These are phyloP conservation scores for Hyla sarda DNA, from an alignment of 2,113 vertebrate genomes.

Conservation along the genomic window DNA sequence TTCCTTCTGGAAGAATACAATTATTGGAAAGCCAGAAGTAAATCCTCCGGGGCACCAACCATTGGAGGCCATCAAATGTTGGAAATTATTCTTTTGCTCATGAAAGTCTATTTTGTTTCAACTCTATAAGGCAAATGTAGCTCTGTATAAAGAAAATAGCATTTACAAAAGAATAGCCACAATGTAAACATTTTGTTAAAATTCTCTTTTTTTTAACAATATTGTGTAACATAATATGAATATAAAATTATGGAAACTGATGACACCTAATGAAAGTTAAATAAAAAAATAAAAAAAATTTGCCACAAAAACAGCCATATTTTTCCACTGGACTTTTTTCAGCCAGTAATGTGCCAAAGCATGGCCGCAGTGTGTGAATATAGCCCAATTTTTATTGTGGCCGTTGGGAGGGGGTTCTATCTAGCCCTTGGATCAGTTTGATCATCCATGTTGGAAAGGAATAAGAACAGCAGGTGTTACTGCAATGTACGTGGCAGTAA, in stretches of 20 bases:
- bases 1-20: constrained; percentile 34
- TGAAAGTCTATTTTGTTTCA: constrained; percentile 35
- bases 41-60: constrained; percentile 36
- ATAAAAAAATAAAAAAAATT: no score
- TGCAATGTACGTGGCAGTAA: background rate
- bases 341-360: no score
- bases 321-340: no score
- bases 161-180: background rate
- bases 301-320: no score
- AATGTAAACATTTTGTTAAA: background rate
- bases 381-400: no score
- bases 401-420: background rate
- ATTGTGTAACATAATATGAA: background rate
- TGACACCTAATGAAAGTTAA: background rate
- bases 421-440: background rate
- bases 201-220: background rate
- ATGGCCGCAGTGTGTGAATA: no score
- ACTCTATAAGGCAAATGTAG: constrained; percentile 9
- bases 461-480: background rate
- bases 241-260: background rate
- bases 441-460: background rate
- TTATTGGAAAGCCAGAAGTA: background rate
- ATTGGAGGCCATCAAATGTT: background rate
- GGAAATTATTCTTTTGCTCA: constrained; percentile 31
- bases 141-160: background rate